Evolutionary conservation across 1,140 invertebrate genomes (phyloP), one percentile per base, ranked within the genome.

Genomic region (Lepidurus apus): DNA sequence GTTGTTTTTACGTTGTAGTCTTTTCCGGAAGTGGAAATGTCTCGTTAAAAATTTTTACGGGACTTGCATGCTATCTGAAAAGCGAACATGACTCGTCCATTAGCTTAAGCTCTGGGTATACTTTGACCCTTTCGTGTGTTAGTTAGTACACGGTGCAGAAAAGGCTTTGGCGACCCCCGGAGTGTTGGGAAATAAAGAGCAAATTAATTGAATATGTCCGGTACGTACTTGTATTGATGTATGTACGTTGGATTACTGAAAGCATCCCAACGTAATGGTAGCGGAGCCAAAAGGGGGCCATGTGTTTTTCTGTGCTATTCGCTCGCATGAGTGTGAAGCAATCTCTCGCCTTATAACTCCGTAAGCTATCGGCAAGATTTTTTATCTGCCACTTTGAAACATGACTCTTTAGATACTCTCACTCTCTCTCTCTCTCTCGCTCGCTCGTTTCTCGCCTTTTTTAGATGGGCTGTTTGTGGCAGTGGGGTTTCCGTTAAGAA

Each of bases 321-420:
- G 21, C 53, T 65, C 17, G 53, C 53, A n/a, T 65, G 7, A 65
- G 17, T n/a, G 53, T 65, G 53, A 65, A 17, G 53, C 53, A 65
- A n/a, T 65, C 53, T 65, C 53, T 65, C 34, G 2, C 21, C 5
- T 47, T 47, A 13, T 9, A 7, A 65, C 17, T 65, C 53, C 53
- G 53, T 65, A 21, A 65, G 53, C 53, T 65, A 65, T 65, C 13
- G 53, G 53, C 9, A 21, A 65, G 53, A 65, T 65, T 65, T 65
- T 65, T 65, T 11, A 65, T 65, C 53, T 65, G 53, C 53, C 53
- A 65, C 53, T 65, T 65, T 65, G 53, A 17, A 65, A 65, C 53
- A 65, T 65, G 53, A 65, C 53, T 65, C 53, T 65, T 34, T 65
- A 65, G 21, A 65, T 65, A 65, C 53, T 65, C 53, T n/a, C 21